phyloP scores from a whole-genome alignment of 2,797 vertebrate species.

The Clarias laeviceps region DNA sequence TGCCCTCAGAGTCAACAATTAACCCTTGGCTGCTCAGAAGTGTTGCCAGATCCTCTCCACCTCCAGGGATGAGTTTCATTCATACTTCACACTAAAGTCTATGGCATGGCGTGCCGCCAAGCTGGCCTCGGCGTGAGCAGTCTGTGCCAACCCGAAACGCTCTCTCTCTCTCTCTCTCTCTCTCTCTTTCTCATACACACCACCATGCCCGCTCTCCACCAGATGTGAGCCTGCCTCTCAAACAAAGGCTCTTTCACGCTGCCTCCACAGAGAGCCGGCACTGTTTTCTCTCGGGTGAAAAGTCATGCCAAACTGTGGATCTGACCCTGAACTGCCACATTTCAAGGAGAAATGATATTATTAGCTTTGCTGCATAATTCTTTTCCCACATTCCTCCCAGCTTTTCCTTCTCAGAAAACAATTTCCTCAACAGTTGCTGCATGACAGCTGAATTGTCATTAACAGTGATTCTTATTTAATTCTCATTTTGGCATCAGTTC shows the following conservation, averaged over 20 bases:
- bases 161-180: neutral
- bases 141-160: conserved; percentile 6
- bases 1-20: conserved; percentile 45
- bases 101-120: conserved; percentile 36
- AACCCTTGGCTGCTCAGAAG: conserved; percentile 53
- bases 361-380: conserved; percentile 12
- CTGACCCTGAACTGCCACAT: conserved; percentile 27
- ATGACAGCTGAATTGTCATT: conserved; percentile 3
- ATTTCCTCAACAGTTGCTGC: neutral
- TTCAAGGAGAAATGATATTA: conserved; percentile 4
- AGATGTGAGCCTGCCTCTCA: conserved; percentile 51
- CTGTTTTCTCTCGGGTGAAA: conserved; percentile 44
- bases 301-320: conserved; percentile 7
- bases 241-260: conserved; percentile 51
- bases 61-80: conserved; percentile 32
- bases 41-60: conserved; percentile 51
- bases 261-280: conserved; percentile 42
- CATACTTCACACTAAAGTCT: conserved; percentile 32
- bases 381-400: neutral
- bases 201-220: conserved; percentile 27
- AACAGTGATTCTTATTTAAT: neutral
- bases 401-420: neutral
- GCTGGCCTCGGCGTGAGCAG: neutral
- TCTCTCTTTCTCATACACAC: neutral
- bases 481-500: neutral